A percentile compares a stretch with the other conserved stretches of the same genome.
Evolutionary conservation across 2,113 vertebrate genomes (phyloP).

Genomic region (Mobula birostris): DNA sequence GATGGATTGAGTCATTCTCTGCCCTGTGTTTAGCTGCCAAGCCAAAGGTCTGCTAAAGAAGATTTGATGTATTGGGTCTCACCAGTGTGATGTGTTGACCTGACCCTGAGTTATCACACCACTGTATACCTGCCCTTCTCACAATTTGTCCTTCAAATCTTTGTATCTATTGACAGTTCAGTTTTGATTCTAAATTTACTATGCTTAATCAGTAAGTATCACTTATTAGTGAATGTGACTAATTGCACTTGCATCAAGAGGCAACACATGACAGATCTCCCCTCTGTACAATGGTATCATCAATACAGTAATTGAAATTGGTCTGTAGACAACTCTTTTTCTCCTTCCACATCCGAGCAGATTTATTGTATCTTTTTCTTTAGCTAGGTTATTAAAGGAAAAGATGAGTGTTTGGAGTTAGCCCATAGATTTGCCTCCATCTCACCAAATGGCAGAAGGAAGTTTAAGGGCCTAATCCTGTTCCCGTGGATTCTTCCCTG

Average conservation of each 20-base stretch:
- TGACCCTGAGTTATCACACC: background rate
- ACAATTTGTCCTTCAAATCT: background rate
- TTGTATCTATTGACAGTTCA: background rate
- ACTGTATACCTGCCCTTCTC: background rate
- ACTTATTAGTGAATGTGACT: conserved; percentile 15
- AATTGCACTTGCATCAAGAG: background rate
- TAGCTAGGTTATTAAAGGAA: too few relatives aligned
- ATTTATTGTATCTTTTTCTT: background rate
- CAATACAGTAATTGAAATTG: background rate
- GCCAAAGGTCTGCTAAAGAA: background rate
- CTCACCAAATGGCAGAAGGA: too few relatives aligned
- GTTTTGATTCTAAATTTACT: background rate
- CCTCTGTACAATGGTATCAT: background rate
- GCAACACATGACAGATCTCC: background rate
- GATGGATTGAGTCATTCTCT: background rate
- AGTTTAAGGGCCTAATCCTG: too few relatives aligned
- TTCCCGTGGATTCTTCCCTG: background rate
- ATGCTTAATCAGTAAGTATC: background rate
- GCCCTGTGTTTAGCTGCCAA: background rate
- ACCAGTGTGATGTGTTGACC: background rate
- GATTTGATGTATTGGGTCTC: background rate
- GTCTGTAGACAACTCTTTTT: too few relatives aligned
- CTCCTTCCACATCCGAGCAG: background rate
- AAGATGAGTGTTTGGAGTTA: too few relatives aligned
- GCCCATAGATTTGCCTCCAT: too few relatives aligned